Conservation (phyloP, 2,113 vertebrate genomes). For the Pan troglodytes region NHGRI_mPanTro3-v2.1_pri NC_072418.2:4286001-4286500, state of each 20-base stretch:
- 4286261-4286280: background rate
- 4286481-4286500: slow-evolving; percentile 92
- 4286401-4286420: background rate
- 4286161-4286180: background rate
- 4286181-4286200: background rate
- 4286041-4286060: background rate
- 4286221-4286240: background rate
- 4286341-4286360: background rate
- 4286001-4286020: background rate
- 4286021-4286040: background rate
- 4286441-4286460: background rate
- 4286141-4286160: rapidly evolving
- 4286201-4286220: background rate
- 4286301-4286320: background rate
- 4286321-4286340: background rate
- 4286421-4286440: background rate
- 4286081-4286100: background rate
- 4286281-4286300: no score
- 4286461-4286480: rapidly evolving
- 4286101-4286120: background rate
- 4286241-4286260: background rate
- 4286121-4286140: background rate
- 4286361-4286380: background rate
- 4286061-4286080: rapidly evolving
- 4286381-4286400: background rate